Base-by-base conservation (phyloP, 2,888 invertebrate species). In the Oscheius onirici region DNA sequence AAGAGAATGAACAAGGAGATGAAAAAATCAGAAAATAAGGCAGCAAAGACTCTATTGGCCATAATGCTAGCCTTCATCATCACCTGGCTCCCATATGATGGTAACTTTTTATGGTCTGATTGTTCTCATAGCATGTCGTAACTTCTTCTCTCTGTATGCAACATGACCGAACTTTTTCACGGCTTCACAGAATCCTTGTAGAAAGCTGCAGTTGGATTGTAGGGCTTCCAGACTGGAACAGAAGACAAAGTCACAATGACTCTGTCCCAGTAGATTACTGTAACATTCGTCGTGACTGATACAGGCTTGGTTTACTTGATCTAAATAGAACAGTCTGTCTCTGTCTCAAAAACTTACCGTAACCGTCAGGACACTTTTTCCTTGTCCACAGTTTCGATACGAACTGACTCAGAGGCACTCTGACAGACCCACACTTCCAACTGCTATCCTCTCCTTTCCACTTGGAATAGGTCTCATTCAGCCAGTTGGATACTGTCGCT, bases 61-160 rank as follows among this genome's bases (percentile, higher is more conserved):
- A 69, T 69, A 3, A 61, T 61, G 60, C 3, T 69, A 51, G 69
- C 69, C 10, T 69, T 69, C 24, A 52, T 69, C 13, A 61, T 69
- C n/a, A 69, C 69, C 13, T 69, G 69, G 69, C 43, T 69, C 3
- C 69, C 69, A 13, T 69, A 69, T 61, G 69, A 69, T 28, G 52
- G 69, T 69, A 17, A 34, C n/a, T 34, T 6, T 34, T 34, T 34
- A 34, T 34, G 34, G 34, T 34, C 34, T 34, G 34, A 34, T 8
- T 34, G 34, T 34, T 8, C 8, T 34, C 34, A 34, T 34, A 8
- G 34, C 34, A 8, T 6, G 34, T 6, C 34, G 34, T 34, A 34
- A 8, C 34, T 34, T 34, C 34, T 34, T 34, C 34, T 46, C 13
- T 24, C 20, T 11, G 51, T 51, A 51, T n/a, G 20, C 20, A 24